phyloP scores from a whole-genome alignment of 1,140 invertebrate species.

The Apis laboriosa region DNA sequence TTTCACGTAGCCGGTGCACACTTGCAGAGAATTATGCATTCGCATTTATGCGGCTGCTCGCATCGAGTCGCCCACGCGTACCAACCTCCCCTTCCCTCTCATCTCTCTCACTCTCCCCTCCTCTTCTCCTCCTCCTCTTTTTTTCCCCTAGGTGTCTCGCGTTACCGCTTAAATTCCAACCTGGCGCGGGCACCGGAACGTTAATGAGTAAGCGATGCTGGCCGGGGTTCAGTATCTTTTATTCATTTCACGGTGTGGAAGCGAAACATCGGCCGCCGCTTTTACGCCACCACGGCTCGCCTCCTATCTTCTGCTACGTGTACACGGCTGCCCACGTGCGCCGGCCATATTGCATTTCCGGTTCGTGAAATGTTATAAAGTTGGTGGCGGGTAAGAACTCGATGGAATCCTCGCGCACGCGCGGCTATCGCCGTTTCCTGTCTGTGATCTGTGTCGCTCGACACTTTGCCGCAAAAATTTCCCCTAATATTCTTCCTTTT shows the following conservation, averaged over 20 bases:
- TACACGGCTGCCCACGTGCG: constrained; percentile 57
- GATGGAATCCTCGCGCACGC: constrained; percentile 41
- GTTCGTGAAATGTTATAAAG: constrained; percentile 66
- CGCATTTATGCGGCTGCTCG: constrained; percentile 30
- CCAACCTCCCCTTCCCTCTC: too few species aligned
- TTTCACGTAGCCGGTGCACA: constrained; percentile 1
- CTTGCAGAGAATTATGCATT: constrained; percentile 32
- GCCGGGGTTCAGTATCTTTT: constrained; percentile 65
- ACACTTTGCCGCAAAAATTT: background rate
- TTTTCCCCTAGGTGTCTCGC: constrained; percentile 27
- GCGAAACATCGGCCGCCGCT: constrained; percentile 60
- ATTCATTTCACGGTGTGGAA: constrained; percentile 67
- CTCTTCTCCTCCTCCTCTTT: background rate
- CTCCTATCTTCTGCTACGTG: constrained; percentile 19
- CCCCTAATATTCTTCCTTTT: background rate
- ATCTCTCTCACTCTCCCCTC: background rate
- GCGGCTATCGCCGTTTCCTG: constrained; percentile 69
- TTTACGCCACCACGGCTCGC: constrained; percentile 49
- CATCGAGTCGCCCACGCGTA: constrained; percentile 43
- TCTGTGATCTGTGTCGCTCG: constrained; percentile 60
- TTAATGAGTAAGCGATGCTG: constrained; percentile 67
- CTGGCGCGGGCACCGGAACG: constrained; percentile 30
- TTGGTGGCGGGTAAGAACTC: constrained; percentile 29
- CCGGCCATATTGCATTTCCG: constrained; percentile 68
- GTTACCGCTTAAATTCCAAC: constrained; percentile 51